Evolutionary conservation across 2,888 invertebrate genomes (phyloP), one percentile per base, ranked within the genome.

Genomic region (Therioaphis trifolii): DNA sequence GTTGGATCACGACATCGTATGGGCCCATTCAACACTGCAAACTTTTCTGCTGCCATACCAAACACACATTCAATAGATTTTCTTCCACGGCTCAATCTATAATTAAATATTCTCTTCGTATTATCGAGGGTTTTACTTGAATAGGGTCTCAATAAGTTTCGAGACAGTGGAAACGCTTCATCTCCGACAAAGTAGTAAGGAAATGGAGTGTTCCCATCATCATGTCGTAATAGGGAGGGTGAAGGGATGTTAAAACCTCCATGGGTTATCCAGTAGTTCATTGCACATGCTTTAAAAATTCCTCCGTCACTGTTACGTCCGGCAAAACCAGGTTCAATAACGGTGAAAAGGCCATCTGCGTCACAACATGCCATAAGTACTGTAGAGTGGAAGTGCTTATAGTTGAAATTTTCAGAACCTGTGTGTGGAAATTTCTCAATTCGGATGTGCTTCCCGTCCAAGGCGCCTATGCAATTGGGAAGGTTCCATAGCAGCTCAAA

Each of bases 231-330:
- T 68, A 35, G 4, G 68, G 68, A 68, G n/a, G 68, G 68, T 68
- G 40, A 18, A 9, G 66, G 68, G 40, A 68, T 68, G n/a, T 40
- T 68, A 68, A 68, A 68, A 68, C 40, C 18, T 14, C 40, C 68
- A 40, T 40, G 68, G 68, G 29, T 68, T 9, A 86, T 84, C 85
- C 85, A 86, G 35, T 80, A 58, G 71, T 85, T 86, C 40, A 86
- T 86, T 85, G 78, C 79, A 69, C 85, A 86, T n/a, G 86, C 86
- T 71, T 77, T 82, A 84, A 86, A 88, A 75, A 88, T 86, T 29
- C 87, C 87, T 61, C 87, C 87, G 86, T 88, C 87, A 86, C 86
- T 88, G 82, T 87, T 87, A 85, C 87, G 84, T 49, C 87, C n/a
- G n/a, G n/a, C n/a, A n/a, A n/a, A n/a, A n/a, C n/a, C n/a, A n/a